These are phyloP conservation scores for Cyanistes caeruleus DNA, from an alignment of 2,113 vertebrate species.

Conservation along the genomic window DNA sequence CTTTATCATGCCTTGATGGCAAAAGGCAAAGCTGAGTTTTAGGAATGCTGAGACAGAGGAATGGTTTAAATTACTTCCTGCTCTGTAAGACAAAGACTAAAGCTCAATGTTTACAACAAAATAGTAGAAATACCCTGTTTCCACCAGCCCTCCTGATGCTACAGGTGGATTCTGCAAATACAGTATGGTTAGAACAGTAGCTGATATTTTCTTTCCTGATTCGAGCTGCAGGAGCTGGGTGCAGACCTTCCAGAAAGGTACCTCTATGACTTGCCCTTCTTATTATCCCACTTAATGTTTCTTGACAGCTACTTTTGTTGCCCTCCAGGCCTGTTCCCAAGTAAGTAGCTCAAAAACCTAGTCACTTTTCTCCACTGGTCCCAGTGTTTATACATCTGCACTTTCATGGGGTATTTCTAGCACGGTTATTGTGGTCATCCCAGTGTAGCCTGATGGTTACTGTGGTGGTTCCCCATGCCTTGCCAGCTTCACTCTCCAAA, in stretches of 20 bases:
- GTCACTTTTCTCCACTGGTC: background rate
- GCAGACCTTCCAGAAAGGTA: background rate
- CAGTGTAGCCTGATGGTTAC: background rate
- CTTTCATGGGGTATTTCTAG: background rate
- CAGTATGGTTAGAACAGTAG: background rate
- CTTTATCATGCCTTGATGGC: background rate
- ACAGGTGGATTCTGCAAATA: background rate
- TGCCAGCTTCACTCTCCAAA: background rate
- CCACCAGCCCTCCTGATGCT: background rate
- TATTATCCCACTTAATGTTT: background rate
- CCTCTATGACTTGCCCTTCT: accelerated
- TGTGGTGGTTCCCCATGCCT: background rate
- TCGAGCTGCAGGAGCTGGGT: background rate
- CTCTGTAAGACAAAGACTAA: background rate
- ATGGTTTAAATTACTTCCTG: background rate
- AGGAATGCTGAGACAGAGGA: background rate
- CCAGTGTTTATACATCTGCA: background rate
- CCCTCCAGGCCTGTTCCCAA: background rate
- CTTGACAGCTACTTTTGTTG: background rate
- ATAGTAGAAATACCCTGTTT: background rate
- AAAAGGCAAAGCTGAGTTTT: background rate
- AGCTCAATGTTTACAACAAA: background rate
- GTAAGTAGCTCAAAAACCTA: background rate
- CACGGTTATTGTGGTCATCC: background rate
- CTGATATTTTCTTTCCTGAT: background rate